Conservation (phyloP, 2,797 vertebrate species). For the Chanos chanos region DNA sequence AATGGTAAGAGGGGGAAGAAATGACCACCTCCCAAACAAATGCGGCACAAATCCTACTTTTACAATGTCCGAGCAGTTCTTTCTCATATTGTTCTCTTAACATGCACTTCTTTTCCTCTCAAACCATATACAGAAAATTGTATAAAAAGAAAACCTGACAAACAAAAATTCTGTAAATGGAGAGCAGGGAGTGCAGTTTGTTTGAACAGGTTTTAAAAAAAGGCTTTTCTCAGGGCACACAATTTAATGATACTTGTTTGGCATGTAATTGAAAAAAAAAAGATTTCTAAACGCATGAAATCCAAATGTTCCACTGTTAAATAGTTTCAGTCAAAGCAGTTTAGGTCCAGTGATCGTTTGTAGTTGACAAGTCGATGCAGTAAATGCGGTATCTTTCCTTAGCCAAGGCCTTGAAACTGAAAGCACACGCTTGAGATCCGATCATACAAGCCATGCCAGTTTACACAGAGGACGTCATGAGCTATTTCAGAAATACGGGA, state of each 20-base stretch:
- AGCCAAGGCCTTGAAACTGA: constrained; percentile 22
- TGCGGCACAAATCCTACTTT: constrained; percentile 35
- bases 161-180: constrained; percentile 8
- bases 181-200: constrained; percentile 17
- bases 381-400: constrained; percentile 21
- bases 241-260: constrained; percentile 11
- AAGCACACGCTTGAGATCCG: constrained; percentile 19
- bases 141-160: background rate
- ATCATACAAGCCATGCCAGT: constrained; percentile 43
- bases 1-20: constrained; percentile 39
- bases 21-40: constrained; percentile 50
- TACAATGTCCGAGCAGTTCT: constrained; percentile 24
- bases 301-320: constrained; percentile 15
- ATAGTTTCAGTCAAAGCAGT: constrained; percentile 3
- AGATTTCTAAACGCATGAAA: constrained; percentile 22
- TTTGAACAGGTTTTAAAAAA: constrained; percentile 19
- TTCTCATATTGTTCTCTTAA: constrained; percentile 40
- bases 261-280: constrained; percentile 25
- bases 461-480: constrained; percentile 41
- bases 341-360: constrained; percentile 22
- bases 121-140: constrained; percentile 10
- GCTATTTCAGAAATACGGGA: constrained; percentile 29
- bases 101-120: constrained; percentile 46
- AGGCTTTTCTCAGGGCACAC: constrained; percentile 21
- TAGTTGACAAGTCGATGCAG: constrained; percentile 25